phyloP scores from a whole-genome alignment of 1,140 invertebrate species.

The Zeugodacus cucurbitae region DNA sequence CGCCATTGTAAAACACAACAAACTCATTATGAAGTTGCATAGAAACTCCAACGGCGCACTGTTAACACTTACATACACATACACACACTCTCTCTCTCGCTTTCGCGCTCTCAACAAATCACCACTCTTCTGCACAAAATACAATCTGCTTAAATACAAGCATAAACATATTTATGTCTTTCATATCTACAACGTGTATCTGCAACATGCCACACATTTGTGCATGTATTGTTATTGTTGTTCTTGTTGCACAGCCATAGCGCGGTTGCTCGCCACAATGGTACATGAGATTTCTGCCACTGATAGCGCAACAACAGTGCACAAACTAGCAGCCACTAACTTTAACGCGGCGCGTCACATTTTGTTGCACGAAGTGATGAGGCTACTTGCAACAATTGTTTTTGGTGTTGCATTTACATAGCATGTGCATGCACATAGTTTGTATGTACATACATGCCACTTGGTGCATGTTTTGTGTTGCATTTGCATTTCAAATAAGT shows the following conservation, averaged over 20 bases:
- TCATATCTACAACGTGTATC: conserved; percentile 19
- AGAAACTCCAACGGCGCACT: neutral
- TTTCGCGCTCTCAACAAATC: neutral
- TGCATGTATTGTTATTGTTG: neutral
- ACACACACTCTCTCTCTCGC: neutral
- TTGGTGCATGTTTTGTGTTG: neutral
- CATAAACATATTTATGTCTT: neutral
- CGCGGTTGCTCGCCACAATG: conserved; percentile 17
- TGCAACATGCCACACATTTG: neutral
- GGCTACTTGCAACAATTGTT: conserved; percentile 18
- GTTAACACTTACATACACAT: too few species aligned
- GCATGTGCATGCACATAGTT: neutral
- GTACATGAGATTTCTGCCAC: conserved; percentile 26
- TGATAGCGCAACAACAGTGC: conserved; percentile 31
- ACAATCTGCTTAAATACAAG: neutral
- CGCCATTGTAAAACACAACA: neutral
- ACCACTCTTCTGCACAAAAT: neutral
- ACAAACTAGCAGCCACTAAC: conserved; percentile 36
- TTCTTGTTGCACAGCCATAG: neutral
- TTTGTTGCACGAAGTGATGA: conserved; percentile 11
- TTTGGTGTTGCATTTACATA: neutral
- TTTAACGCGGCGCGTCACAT: conserved; percentile 23
- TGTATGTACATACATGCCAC: neutral
- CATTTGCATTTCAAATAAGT: conserved; percentile 23
- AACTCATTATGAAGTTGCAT: neutral